phyloP scores from a whole-genome alignment of 2,113 vertebrate species.

The Amblyopsis rosae region DNA sequence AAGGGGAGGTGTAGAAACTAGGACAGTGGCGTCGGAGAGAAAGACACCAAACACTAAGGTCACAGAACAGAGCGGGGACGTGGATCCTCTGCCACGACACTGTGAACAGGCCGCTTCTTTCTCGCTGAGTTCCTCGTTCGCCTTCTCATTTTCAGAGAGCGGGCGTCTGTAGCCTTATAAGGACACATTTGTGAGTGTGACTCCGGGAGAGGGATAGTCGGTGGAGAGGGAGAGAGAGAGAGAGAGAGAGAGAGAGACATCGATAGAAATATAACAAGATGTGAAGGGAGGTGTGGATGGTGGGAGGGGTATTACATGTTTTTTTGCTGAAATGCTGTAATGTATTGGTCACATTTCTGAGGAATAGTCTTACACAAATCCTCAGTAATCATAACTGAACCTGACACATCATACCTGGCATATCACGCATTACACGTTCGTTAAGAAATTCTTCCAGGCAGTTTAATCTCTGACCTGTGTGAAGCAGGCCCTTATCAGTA shows the following conservation, averaged over 20 bases:
- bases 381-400: slow-evolving; percentile 37
- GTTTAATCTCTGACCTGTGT: slow-evolving; percentile 10
- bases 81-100: background rate
- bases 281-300: slow-evolving; percentile 34
- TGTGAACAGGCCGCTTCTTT: slow-evolving; percentile 27
- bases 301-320: slow-evolving; percentile 31
- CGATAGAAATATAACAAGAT: slow-evolving; percentile 24
- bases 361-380: slow-evolving; percentile 42
- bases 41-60: slow-evolving; percentile 27
- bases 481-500: background rate
- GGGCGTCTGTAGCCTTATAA: slow-evolving; percentile 68
- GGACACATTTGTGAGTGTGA: slow-evolving; percentile 57
- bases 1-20: slow-evolving; percentile 28
- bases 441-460: slow-evolving; percentile 4
- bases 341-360: slow-evolving; percentile 30
- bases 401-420: slow-evolving; percentile 11
- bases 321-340: slow-evolving; percentile 24
- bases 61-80: background rate
- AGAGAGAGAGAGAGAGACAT: slow-evolving; percentile 10
- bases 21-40: slow-evolving; percentile 32
- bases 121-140: slow-evolving; percentile 40
- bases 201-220: slow-evolving; percentile 21
- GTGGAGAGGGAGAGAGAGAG: slow-evolving; percentile 28
- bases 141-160: slow-evolving; percentile 45
- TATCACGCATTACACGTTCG: background rate